Base-by-base conservation (phyloP, 2,888 invertebrate genomes). In the Byasa hedistus region DNA sequence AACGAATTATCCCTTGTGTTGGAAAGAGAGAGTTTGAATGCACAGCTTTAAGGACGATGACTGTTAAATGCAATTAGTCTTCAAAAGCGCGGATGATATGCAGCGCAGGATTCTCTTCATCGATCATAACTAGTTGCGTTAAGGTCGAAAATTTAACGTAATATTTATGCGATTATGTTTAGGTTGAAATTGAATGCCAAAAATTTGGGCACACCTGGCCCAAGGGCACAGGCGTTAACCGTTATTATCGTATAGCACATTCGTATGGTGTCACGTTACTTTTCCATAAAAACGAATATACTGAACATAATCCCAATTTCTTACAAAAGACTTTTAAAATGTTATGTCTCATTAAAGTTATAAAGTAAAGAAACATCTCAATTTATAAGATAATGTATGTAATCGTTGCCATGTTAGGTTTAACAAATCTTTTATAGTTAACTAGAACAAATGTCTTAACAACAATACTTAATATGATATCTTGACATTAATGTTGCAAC, bases 161-260 rank as follows among this genome's bases (percentile, higher is more conserved):
- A 56, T 44, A 22, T 64, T 51, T n/a, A n/a, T 51, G 19, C 21
- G 32, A 48, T 2, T 5, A 27, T 59, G 57, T 57, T 62, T 48
- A 48, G 55, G 24, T 67, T 67, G 66, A 63, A 67, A 67, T 55
- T 63, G 66, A 63, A 67, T 60, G 56, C 66, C 58, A 58, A 64
- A 67, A 67, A 52, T 44, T 64, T 68, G 52, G 57, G 60, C 57
- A 68, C 67, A 68, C 64, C 67, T 68, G 67, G 67, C 52, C n/a
- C 57, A 21, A 39, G 59, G 64, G 57, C 63, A 55, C 39, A 61
- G 60, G 67, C 61, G 67, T 61, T 36, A 61, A 64, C 64, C 52
- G 64, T 64, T 68, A 64, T 61, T 65, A 55, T 62, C 55, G 59
- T 56, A 58, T 59, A 24, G 57, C 61, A 52, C 61, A 39, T 44